Evolutionary conservation across 2,888 invertebrate species (phyloP), one percentile per base, ranked within the genome.

Genomic region (Drosophila paucipuncta): DNA sequence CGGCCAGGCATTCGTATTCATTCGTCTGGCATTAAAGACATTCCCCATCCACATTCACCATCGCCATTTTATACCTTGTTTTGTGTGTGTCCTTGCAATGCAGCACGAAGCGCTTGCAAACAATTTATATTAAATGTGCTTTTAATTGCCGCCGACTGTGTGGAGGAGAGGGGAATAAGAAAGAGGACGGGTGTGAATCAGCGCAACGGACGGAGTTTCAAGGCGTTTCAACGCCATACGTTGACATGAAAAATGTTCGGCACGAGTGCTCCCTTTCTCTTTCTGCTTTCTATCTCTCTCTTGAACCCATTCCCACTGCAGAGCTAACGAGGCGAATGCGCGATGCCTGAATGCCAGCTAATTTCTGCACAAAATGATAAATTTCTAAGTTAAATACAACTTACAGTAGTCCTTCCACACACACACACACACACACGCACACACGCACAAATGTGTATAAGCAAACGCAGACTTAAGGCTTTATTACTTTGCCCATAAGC

Each of bases 111-210:
- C 66, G 84, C 71, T 68, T 62, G 74, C 82, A 71, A 81, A 83
- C 73, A 82, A 82, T 82, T 82, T 82, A 71, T 82, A 82, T 82
- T 64, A 84, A 84, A 82, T 84, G 73, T 82, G 85, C 77, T 72
- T 82, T 82, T 84, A 82, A 82, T 84, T 82, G 82, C 67, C 59
- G 66, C 28, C 25, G 55, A 66, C 54, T 35, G 62, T 33, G 41
- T 28, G 22, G 43, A 50, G 53, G 47, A 63, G 16, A 4, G 37
- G 13, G 4, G 25, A 18, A 10, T 13, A 1, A 9, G 2, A 18
- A 31, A 9, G 10, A n/a, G 10, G 16, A 22, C 1, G 22, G 31
- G n/a, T 13, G 25, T 1, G 49, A 33, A n/a, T 57, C 55, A 43
- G 33, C 30, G 66, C 39, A 33, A 37, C 4, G 59, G 28, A 52